Conservation (phyloP, 2,888 invertebrate genomes). For the Drosophila mettleri region DNA sequence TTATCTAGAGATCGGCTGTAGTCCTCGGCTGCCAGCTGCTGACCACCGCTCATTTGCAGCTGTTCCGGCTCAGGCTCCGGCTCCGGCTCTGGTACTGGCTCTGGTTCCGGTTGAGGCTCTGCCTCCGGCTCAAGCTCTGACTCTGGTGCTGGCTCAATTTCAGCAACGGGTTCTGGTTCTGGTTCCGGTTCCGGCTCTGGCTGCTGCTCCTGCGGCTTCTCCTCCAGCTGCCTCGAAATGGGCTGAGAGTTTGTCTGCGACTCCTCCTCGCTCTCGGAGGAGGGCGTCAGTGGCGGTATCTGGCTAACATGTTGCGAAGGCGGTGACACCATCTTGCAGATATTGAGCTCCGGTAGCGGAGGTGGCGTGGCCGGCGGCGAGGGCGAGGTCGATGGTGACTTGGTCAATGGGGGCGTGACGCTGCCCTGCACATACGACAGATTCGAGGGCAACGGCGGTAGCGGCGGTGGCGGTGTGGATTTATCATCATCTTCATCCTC, state of each 20-base stretch:
- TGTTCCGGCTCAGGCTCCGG: constrained; percentile 39
- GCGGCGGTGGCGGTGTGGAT: constrained; percentile 80
- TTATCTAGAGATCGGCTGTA: constrained; percentile 76
- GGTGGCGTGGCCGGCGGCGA: constrained; percentile 84
- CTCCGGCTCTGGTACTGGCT: constrained; percentile 10
- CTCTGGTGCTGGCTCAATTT: not conserved
- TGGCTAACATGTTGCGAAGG: constrained; percentile 75
- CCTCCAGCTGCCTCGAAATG: constrained; percentile 35
- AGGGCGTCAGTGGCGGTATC: constrained; percentile 78
- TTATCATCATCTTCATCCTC: constrained; percentile 77
- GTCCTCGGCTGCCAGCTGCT: constrained; percentile 64
- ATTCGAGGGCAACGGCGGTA: constrained; percentile 83
- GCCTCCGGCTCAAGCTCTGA: not conserved
- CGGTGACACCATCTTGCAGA: constrained; percentile 76
- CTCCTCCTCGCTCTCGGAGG: constrained; percentile 81
- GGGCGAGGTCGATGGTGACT: constrained; percentile 83
- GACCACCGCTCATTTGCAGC: constrained; percentile 41
- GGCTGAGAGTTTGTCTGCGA: constrained; percentile 81
- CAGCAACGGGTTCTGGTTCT: constrained; percentile 33
- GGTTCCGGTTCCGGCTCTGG: not conserved
- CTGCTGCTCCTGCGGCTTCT: constrained; percentile 21
- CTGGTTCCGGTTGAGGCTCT: constrained; percentile 17
- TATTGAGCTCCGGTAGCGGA: constrained; percentile 75
- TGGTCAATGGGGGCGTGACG: constrained; percentile 74
- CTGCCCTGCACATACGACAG: constrained; percentile 81